A percentile compares a stretch with the other conserved stretches of the same genome.
phyloP scores from a whole-genome alignment of 2,797 vertebrate species.

The Coregonus suidteri region DNA sequence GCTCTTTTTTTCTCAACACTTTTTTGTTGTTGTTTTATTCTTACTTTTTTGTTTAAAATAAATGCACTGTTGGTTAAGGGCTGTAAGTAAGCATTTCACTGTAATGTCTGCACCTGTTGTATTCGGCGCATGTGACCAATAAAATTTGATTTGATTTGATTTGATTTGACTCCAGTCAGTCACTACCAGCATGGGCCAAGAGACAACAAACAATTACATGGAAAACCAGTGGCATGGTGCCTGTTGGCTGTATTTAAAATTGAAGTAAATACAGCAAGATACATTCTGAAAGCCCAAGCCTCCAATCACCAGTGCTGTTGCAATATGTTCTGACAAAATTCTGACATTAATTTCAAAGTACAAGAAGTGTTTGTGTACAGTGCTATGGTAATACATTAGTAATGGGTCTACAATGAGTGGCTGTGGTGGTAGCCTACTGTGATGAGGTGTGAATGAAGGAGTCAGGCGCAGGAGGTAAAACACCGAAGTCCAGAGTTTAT shows the following conservation, averaged over 20 bases:
- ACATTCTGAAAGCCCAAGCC: neutral
- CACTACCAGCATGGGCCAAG: neutral
- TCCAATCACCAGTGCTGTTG: neutral
- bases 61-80: too few relatives aligned
- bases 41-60: too few relatives aligned
- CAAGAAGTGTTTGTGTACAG: neutral
- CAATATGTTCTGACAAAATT: neutral
- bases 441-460: too few relatives aligned
- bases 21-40: too few relatives aligned
- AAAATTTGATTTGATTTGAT: too few relatives aligned
- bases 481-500: too few relatives aligned
- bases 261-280: conserved; percentile 4
- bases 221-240: neutral
- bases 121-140: too few relatives aligned
- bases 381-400: conserved; percentile 36
- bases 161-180: too few relatives aligned
- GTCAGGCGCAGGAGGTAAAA: too few relatives aligned
- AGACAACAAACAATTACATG: neutral
- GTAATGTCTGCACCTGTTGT: too few relatives aligned
- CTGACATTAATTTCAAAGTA: neutral
- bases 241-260: neutral
- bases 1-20: too few relatives aligned
- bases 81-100: too few relatives aligned
- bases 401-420: conserved; percentile 25
- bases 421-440: conserved; percentile 25